These are phyloP conservation scores for Melanostoma mellinum DNA, from an alignment of 2,888 invertebrate species.

Conservation along the genomic window DNA sequence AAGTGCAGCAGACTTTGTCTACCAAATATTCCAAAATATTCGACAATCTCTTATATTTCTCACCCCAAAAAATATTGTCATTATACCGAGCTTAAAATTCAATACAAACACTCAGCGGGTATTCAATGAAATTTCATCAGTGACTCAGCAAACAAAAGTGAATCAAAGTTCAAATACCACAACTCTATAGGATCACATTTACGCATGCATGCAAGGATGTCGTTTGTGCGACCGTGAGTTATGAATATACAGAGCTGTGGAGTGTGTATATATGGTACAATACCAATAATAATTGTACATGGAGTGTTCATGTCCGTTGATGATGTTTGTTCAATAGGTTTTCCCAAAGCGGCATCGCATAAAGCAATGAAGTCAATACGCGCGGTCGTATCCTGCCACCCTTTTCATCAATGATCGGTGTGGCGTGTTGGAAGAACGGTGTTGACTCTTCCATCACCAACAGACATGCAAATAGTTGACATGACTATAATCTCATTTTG, in stretches of 20 bases:
- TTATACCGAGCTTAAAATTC: not conserved
- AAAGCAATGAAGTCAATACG: constrained; percentile 10
- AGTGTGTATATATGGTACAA: not conserved
- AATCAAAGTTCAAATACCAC: constrained; percentile 37
- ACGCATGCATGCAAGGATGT: not conserved
- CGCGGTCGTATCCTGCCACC: not conserved
- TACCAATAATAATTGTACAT: not conserved
- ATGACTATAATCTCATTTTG: constrained; percentile 66
- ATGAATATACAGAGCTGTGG: not conserved
- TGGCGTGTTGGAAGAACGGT: constrained; percentile 8
- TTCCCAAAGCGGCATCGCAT: not conserved
- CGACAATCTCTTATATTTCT: constrained; percentile 3
- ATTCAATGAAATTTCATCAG: constrained; percentile 49
- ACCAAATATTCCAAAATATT: not conserved
- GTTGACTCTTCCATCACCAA: constrained; percentile 21
- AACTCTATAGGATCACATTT: constrained; percentile 17
- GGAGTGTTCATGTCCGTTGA: constrained; percentile 20
- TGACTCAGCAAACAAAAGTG: constrained; percentile 41
- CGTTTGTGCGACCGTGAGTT: not conserved
- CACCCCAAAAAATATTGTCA: not conserved
- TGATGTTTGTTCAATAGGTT: constrained; percentile 45
- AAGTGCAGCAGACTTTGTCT: not conserved
- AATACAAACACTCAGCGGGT: not conserved
- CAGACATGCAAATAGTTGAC: constrained; percentile 58
- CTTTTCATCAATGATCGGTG: constrained; percentile 9